A percentile compares a stretch with the other conserved stretches of the same genome.
phyloP scores from a whole-genome alignment of 2,113 vertebrate genomes.

The Psittacula cyanocephala region DNA sequence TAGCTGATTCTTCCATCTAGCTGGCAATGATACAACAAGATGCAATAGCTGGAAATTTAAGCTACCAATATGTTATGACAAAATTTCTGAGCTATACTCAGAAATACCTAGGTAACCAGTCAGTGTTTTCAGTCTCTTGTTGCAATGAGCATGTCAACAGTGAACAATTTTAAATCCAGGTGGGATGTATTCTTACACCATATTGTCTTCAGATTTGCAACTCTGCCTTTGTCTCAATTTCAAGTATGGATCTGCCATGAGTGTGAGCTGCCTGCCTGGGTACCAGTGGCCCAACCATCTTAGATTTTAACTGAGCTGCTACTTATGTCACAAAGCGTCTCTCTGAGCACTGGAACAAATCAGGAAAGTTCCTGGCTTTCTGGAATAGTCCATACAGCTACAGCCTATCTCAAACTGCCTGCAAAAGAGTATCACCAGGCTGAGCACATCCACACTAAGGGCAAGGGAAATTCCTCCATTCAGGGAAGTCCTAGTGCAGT shows the following conservation, averaged over 20 bases:
- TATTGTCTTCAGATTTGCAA: not conserved
- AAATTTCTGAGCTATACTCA: not conserved
- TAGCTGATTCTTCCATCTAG: not conserved
- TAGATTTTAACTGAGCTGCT: not conserved
- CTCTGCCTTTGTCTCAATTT: not conserved
- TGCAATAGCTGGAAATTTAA: not conserved
- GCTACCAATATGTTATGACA: not conserved
- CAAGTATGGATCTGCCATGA: not conserved
- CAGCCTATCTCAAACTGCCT: not conserved
- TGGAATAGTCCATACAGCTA: not conserved
- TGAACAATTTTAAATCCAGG: not conserved
- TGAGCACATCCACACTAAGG: not conserved
- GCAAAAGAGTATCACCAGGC: not conserved
- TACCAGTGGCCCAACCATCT: not conserved
- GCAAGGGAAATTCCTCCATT: not conserved
- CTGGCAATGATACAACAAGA: not conserved
- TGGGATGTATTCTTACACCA: not conserved
- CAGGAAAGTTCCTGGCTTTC: not conserved
- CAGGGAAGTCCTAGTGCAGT: not conserved
- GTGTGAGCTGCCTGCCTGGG: fast-evolving
- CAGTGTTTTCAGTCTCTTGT: not conserved
- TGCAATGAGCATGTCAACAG: not conserved
- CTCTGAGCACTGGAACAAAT: not conserved
- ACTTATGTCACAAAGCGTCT: not conserved
- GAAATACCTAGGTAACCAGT: not conserved